Evolutionary conservation across 2,888 invertebrate species (phyloP).

Genomic region (Pediacus dermestoides): DNA sequence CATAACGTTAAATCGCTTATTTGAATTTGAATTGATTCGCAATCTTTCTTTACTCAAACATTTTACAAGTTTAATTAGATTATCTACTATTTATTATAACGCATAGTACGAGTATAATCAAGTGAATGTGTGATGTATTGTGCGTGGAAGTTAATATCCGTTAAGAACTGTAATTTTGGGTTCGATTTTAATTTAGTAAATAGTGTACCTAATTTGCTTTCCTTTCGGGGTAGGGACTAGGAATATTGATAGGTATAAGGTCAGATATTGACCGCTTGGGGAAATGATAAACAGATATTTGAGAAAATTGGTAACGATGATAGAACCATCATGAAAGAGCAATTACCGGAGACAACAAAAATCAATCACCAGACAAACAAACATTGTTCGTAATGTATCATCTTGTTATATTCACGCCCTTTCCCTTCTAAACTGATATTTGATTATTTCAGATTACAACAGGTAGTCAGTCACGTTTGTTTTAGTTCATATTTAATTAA

Average conservation of each 20-base stretch:
- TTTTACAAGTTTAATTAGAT: neutral
- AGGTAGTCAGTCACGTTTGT: constrained; percentile 4
- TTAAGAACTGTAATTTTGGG: too few relatives aligned
- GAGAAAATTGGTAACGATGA: constrained; percentile 19
- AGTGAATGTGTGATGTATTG: too few relatives aligned
- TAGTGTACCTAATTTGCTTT: too few relatives aligned
- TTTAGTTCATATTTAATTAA: too few relatives aligned
- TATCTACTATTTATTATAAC: too few relatives aligned
- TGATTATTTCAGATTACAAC: constrained; percentile 4
- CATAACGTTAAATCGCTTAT: neutral
- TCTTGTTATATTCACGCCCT: neutral
- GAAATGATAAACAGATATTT: constrained; percentile 18
- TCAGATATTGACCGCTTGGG: too few relatives aligned
- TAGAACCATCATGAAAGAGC: constrained; percentile 26
- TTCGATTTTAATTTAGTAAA: too few relatives aligned
- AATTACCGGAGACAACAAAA: constrained; percentile 26
- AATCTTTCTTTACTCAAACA: neutral
- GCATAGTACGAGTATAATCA: too few relatives aligned
- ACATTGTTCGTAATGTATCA: neutral
- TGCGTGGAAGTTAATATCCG: too few relatives aligned
- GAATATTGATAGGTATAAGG: too few relatives aligned
- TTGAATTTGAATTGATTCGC: neutral
- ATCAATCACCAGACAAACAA: constrained; percentile 20
- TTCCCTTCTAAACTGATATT: constrained; percentile 6
- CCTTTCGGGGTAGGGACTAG: too few relatives aligned